Evolutionary conservation across 2,113 vertebrate genomes (phyloP).

Genomic region (Pontoporia blainvillei): DNA sequence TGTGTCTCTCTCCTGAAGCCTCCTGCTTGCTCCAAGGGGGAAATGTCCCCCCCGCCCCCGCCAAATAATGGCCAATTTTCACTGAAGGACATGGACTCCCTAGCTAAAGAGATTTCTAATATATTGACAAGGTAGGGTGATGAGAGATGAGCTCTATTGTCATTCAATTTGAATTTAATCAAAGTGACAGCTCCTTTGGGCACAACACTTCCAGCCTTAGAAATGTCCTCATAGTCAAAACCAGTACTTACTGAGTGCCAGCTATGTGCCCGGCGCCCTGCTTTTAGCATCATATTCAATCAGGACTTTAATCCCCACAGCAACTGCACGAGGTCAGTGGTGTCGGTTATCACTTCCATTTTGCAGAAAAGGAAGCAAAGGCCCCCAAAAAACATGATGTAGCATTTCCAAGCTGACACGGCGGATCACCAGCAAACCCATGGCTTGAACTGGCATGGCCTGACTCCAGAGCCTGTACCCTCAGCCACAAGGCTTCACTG

Average conservation of each 20-base stretch:
- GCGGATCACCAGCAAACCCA: neutral
- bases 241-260: neutral
- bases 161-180: neutral
- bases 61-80: neutral
- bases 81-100: neutral
- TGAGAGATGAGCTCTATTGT: neutral
- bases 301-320: neutral
- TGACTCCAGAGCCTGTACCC: neutral
- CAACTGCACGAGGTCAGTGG: neutral
- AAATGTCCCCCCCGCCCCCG: neutral
- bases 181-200: neutral
- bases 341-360: neutral
- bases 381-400: neutral
- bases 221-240: neutral
- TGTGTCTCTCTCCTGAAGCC: neutral
- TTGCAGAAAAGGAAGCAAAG: neutral
- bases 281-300: neutral
- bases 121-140: neutral
- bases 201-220: neutral
- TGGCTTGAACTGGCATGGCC: rapidly evolving
- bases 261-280: neutral
- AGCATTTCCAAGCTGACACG: neutral
- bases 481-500: rapidly evolving
- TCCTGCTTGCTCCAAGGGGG: neutral
- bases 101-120: neutral